Percentiles rank a stretch among this genome's conserved stretches.
phyloP scores from a whole-genome alignment of 2,888 invertebrate genomes.

The Cybosia mesomella region DNA sequence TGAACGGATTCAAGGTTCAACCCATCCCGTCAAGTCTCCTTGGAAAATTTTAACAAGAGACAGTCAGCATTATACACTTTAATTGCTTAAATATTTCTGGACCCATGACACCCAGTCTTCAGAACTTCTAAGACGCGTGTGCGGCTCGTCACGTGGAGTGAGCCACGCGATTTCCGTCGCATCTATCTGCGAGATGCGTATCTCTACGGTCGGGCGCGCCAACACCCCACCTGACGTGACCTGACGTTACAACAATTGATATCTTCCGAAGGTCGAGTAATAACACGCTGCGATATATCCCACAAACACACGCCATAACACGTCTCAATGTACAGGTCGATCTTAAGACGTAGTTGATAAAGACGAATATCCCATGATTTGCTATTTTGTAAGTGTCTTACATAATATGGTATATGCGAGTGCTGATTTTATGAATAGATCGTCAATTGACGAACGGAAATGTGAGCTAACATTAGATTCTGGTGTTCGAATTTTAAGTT shows the following conservation, averaged over 20 bases:
- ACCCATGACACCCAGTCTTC: neutral
- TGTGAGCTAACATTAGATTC: slow-evolving; percentile 59
- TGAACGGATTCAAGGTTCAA: too few relatives aligned
- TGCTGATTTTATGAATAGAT: slow-evolving; percentile 71
- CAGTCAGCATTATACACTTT: neutral
- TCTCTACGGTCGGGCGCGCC: slow-evolving; percentile 71
- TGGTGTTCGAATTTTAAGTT: slow-evolving; percentile 39
- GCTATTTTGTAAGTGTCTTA: neutral
- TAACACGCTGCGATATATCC: slow-evolving; percentile 64
- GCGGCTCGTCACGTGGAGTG: slow-evolving; percentile 36
- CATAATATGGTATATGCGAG: slow-evolving; percentile 37
- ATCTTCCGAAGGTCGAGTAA: slow-evolving; percentile 83
- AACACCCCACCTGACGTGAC: slow-evolving; percentile 63
- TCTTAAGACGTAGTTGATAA: slow-evolving; percentile 26
- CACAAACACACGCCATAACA: slow-evolving; percentile 31
- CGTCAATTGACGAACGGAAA: slow-evolving; percentile 70
- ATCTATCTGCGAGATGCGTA: slow-evolving; percentile 65
- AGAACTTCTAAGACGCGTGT: slow-evolving; percentile 29
- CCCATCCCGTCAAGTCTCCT: too few relatives aligned
- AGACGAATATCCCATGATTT: slow-evolving; percentile 20
- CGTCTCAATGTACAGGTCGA: neutral
- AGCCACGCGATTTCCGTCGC: slow-evolving; percentile 53
- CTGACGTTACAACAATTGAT: slow-evolving; percentile 78
- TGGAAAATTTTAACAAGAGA: too few relatives aligned
- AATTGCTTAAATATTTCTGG: neutral